phyloP scores from a whole-genome alignment of 1,140 invertebrate genomes.

The Charaxes varanes region DNA sequence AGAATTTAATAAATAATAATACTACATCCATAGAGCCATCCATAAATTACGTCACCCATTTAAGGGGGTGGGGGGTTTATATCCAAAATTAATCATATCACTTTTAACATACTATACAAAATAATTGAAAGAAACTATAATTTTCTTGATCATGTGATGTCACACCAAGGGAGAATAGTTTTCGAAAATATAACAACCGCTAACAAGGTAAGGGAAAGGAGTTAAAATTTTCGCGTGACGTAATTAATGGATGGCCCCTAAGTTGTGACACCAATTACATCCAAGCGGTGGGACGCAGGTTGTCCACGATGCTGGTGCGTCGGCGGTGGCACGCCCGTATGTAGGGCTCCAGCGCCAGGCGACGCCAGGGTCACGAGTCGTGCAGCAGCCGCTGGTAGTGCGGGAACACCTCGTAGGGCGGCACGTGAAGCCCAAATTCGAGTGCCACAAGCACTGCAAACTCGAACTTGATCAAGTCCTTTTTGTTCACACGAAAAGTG shows the following conservation, averaged over 20 bases:
- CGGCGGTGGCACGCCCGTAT: constrained; percentile 24
- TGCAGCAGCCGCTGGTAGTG: constrained; percentile 95
- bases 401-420: constrained; percentile 92
- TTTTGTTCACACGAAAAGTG: constrained; percentile 91
- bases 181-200: too few species aligned
- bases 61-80: too few species aligned
- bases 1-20: too few species aligned
- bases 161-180: too few species aligned
- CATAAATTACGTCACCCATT: too few species aligned
- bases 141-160: too few species aligned
- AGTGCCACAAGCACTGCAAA: constrained; percentile 95
- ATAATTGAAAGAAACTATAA: too few species aligned
- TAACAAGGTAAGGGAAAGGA: background rate
- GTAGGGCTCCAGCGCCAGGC: constrained; percentile 32
- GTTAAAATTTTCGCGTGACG: background rate
- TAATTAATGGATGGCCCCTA: background rate
- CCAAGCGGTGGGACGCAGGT: constrained; percentile 34
- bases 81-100: too few species aligned
- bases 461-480: constrained; percentile 92
- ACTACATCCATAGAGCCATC: too few species aligned
- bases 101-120: too few species aligned
- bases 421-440: constrained; percentile 95
- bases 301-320: constrained; percentile 45
- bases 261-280: constrained; percentile 15
- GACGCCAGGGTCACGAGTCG: constrained; percentile 81